Conservation (phyloP, 2,797 vertebrate species). For the Pachyuromys duprasi region DNA sequence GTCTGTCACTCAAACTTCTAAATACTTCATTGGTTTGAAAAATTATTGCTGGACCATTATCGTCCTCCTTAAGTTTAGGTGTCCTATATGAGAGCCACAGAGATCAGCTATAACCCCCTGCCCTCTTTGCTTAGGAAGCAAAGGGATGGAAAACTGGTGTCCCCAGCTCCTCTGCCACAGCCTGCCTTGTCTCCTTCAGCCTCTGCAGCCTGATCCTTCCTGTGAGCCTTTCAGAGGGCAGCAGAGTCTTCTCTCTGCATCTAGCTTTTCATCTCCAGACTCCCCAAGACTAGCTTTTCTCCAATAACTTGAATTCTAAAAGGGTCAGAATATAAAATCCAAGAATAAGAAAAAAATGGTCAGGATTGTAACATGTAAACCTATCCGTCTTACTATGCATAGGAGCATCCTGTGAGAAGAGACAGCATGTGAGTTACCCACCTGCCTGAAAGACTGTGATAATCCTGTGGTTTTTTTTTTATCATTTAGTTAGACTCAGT, state of each 20-base stretch:
- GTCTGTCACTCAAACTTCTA: background rate
- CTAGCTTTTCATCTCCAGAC: accelerated
- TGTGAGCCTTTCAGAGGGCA: accelerated
- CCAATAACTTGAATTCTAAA: background rate
- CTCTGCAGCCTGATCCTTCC: no score
- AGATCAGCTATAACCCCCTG: accelerated
- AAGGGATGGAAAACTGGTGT: no score
- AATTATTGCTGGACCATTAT: background rate
- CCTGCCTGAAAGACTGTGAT: no score
- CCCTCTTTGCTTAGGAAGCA: background rate
- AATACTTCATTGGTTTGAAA: accelerated
- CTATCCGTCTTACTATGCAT: accelerated
- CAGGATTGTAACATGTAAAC: background rate
- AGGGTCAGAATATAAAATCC: background rate
- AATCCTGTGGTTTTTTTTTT: no score
- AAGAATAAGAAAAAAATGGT: background rate
- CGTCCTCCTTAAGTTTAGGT: background rate
- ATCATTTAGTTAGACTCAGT: background rate
- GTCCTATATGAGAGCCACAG: background rate
- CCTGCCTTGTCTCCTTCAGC: accelerated
- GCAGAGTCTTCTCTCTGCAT: accelerated
- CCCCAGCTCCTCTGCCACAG: accelerated
- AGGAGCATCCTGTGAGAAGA: background rate
- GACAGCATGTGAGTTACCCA: no score
- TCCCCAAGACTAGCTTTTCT: background rate